Percentiles rank a stretch among this genome's conserved stretches.
Evolutionary conservation across 2,797 vertebrate species (phyloP).

Genomic region (Phoebastria nigripes): DNA sequence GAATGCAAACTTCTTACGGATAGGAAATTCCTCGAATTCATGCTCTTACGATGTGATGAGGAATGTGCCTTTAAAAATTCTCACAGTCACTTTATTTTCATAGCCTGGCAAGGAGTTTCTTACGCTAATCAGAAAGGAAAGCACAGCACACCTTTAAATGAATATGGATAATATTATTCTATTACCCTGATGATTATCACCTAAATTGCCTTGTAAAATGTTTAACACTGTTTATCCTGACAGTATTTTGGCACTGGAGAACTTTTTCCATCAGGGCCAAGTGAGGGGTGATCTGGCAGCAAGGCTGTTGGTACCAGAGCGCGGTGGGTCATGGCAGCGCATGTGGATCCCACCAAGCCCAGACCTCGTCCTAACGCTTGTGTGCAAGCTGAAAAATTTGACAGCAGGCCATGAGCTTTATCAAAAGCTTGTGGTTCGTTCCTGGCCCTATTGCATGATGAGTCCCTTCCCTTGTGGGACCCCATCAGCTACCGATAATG

Average conservation of each 20-base stretch:
- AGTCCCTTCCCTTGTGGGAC: not conserved
- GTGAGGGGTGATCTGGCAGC: not conserved
- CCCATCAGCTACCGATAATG: not conserved
- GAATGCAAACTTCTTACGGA: constrained; percentile 44
- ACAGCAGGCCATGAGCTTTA: not conserved
- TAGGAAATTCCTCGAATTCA: constrained; percentile 69
- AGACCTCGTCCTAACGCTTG: not conserved
- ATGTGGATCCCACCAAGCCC: not conserved
- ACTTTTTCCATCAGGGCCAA: not conserved
- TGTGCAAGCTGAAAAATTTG: not conserved
- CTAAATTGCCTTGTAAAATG: constrained; percentile 5
- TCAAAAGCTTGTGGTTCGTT: not conserved
- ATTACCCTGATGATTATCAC: constrained; percentile 6
- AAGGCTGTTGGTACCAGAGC: not conserved
- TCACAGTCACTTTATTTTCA: not conserved
- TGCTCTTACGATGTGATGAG: not conserved
- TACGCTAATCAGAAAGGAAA: not conserved
- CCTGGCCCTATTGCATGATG: accelerated
- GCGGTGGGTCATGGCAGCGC: not conserved
- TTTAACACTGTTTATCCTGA: constrained; percentile 1
- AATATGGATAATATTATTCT: constrained; percentile 25
- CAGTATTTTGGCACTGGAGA: not conserved
- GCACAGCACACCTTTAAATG: not conserved
- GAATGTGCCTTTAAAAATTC: constrained; percentile 29
- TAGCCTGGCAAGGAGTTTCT: not conserved